Percentiles rank a stretch among this genome's conserved stretches.
These are phyloP conservation scores for Esox niger DNA, from an alignment of 2,113 vertebrate species.

Conservation along the genomic window DNA sequence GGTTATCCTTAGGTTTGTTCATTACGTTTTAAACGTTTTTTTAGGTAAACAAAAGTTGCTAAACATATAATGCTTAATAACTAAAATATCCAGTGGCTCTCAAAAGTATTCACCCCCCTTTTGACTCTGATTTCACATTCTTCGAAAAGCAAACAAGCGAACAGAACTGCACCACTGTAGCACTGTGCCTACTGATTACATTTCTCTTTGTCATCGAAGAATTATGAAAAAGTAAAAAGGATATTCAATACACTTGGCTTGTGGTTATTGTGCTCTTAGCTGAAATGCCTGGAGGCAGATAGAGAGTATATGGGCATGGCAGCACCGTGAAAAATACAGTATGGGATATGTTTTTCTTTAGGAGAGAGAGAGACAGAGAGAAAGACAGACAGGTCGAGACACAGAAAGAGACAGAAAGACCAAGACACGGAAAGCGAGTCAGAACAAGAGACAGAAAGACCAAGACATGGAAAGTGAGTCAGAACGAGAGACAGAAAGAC, in stretches of 20 bases:
- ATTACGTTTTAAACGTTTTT: no score
- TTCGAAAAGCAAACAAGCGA: no score
- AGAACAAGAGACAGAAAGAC: background rate
- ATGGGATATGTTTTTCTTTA: no score
- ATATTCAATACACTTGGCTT: conserved; percentile 38
- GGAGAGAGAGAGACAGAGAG: conserved; percentile 7
- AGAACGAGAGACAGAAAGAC: background rate
- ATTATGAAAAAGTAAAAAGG: conserved; percentile 40
- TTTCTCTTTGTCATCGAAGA: conserved; percentile 24
- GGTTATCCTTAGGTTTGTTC: no score
- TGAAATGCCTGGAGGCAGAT: conserved; percentile 15
- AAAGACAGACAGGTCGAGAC: background rate
- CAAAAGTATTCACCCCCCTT: no score
- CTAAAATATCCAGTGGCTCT: no score
- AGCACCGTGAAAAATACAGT: no score
- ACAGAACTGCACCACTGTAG: background rate
- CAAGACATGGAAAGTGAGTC: background rate
- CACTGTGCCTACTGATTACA: conserved; percentile 8
- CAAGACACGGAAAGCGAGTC: background rate
- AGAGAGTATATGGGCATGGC: conserved; percentile 22
- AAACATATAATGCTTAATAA: background rate
- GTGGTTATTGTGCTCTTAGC: conserved; percentile 22
- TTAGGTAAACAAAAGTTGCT: no score
- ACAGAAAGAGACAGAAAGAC: background rate
- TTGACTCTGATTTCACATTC: background rate